Percentiles rank a stretch among this genome's conserved stretches.
Conservation (phyloP, 2,888 invertebrate species). For the Ophion costatus region DNA sequence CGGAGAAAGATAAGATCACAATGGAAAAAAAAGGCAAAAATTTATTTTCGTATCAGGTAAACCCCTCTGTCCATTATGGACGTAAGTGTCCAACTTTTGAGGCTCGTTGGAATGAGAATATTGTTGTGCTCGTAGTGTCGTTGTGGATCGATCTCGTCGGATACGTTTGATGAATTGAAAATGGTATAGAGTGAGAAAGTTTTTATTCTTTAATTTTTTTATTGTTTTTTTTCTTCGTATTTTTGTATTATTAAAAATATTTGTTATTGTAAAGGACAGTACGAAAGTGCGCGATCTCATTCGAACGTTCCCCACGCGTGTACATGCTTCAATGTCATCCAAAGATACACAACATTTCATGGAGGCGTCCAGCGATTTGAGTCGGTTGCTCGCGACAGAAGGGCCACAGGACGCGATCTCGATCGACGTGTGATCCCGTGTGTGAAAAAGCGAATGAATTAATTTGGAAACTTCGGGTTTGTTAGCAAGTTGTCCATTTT, state of each 20-base stretch:
- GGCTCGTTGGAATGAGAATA: conserved; percentile 68
- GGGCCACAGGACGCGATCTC: neutral
- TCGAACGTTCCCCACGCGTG: conserved; percentile 69
- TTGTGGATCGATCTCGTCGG: neutral
- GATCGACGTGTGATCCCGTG: neutral
- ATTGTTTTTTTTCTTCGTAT: neutral
- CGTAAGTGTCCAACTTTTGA: conserved; percentile 65
- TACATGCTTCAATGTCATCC: conserved; percentile 75
- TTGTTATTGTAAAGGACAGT: too few relatives aligned
- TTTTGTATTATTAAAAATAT: too few relatives aligned
- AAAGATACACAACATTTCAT: conserved; percentile 70
- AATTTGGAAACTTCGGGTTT: neutral
- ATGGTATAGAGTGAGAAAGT: too few relatives aligned
- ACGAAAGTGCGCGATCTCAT: conserved; percentile 57
- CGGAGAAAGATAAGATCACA: conserved; percentile 8
- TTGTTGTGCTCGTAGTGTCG: neutral
- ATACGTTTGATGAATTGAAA: too few relatives aligned
- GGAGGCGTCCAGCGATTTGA: conserved; percentile 75
- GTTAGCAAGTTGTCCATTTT: neutral
- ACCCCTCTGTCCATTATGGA: conserved; percentile 77
- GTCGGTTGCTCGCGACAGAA: neutral
- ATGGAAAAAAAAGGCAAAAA: conserved; percentile 1
- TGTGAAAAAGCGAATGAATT: neutral
- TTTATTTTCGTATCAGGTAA: conserved; percentile 49
- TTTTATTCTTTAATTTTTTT: neutral